Evolutionary conservation across 2,797 vertebrate genomes (phyloP).

Genomic region (Poecile montanus): DNA sequence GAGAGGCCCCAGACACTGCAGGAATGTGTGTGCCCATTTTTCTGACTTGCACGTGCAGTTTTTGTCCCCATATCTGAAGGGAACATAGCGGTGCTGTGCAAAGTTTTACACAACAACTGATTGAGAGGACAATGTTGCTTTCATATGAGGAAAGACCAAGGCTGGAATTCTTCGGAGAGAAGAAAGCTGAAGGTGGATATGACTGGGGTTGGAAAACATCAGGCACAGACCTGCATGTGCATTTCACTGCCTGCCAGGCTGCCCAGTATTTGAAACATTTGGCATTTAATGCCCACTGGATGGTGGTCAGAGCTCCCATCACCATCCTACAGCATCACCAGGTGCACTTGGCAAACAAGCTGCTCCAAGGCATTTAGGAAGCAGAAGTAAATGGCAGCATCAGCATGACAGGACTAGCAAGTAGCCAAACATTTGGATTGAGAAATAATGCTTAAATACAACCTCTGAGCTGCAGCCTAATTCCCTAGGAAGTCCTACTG

Average conservation of each 20-base stretch:
- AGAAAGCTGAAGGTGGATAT: background rate
- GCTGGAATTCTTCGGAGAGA: background rate
- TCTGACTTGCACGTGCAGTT: accelerated
- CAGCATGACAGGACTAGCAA: background rate
- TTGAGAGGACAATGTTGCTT: accelerated
- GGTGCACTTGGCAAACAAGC: background rate
- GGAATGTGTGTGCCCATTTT: background rate
- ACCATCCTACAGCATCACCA: background rate
- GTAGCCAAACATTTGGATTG: background rate
- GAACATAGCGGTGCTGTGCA: background rate
- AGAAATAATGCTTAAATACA: background rate
- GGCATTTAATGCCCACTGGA: background rate
- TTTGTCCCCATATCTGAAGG: background rate
- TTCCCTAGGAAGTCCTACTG: slow-evolving; percentile 13
- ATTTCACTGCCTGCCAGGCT: background rate
- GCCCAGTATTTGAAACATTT: background rate
- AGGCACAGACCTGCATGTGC: background rate
- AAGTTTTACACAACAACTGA: background rate
- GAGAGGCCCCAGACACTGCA: background rate
- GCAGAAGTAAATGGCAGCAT: background rate
- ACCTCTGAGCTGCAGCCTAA: background rate
- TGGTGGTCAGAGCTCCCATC: background rate
- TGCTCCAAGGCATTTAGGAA: background rate
- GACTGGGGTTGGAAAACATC: background rate
- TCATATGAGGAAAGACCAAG: background rate